phyloP scores from a whole-genome alignment of 92 coral and sea anemone species.

The Epizoanthus fatuus region DNA sequence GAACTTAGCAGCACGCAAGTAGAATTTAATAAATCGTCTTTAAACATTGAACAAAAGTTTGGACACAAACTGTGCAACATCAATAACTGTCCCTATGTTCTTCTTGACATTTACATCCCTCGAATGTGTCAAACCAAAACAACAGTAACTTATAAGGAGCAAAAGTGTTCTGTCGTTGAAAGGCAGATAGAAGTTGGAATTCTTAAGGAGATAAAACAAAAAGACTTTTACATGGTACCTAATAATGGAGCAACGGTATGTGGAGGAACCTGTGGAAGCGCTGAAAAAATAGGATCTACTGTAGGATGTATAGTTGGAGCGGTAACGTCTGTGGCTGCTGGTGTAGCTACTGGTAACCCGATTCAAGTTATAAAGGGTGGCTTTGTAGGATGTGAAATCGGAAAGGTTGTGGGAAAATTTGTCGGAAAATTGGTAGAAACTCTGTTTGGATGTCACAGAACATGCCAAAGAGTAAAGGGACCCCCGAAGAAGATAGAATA shows the following conservation, averaged over 20 bases:
- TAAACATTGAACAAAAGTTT: background rate
- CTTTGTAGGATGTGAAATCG: too few species aligned
- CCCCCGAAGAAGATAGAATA: conserved; percentile 2
- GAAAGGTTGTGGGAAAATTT: too few species aligned
- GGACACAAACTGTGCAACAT: conserved; percentile 4
- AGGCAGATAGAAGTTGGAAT: background rate
- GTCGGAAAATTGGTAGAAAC: too few species aligned
- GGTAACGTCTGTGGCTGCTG: too few species aligned
- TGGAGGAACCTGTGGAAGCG: background rate
- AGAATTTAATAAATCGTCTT: background rate
- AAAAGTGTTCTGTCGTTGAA: background rate
- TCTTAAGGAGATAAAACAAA: background rate
- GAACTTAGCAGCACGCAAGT: conserved; percentile 18
- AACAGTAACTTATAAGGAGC: background rate
- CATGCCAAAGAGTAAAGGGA: conserved; percentile 2
- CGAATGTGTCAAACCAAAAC: conserved; percentile 21
- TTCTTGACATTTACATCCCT: conserved; percentile 34
- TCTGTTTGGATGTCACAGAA: conserved; percentile 2
- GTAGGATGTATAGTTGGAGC: background rate
- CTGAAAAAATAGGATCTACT: background rate
- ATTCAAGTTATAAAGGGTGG: too few species aligned
- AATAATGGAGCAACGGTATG: background rate
- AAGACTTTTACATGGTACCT: background rate
- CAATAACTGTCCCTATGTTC: conserved; percentile 19
- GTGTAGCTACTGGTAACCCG: too few species aligned